Conservation (phyloP, 2,888 invertebrate genomes). For the Oscheius sp. region DNA sequence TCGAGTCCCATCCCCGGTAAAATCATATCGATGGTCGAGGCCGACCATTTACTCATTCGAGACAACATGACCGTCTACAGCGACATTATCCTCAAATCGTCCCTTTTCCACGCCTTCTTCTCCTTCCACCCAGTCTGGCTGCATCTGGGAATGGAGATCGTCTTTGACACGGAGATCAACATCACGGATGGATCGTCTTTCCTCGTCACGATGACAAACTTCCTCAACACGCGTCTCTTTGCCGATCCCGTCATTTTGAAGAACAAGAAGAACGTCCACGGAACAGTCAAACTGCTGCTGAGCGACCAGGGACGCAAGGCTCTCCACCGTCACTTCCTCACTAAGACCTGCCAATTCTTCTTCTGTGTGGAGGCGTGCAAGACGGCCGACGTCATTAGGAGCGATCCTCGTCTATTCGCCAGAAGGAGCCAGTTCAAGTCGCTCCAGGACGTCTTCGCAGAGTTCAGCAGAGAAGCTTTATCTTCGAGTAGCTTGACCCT, state of each 20-base stretch:
- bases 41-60: conserved; percentile 5
- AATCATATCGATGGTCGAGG: conserved; percentile 22
- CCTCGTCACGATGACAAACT: conserved; percentile 34
- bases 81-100: conserved; percentile 41
- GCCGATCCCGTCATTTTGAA: conserved; percentile 43
- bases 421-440: conserved; percentile 41
- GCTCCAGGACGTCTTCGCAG: conserved; percentile 44
- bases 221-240: conserved; percentile 50
- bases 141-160: conserved; percentile 49
- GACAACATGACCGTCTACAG: conserved; percentile 29
- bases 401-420: conserved; percentile 44
- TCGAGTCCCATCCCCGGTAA: conserved; percentile 5
- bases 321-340: conserved; percentile 51
- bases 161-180: conserved; percentile 42
- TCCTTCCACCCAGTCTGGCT: conserved; percentile 56
- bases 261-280: conserved; percentile 53
- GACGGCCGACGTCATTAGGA: conserved; percentile 36
- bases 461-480: conserved; percentile 44
- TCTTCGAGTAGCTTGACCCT: conserved; percentile 41
- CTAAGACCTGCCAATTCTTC: conserved; percentile 38
- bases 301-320: conserved; percentile 46
- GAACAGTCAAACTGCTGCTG: conserved; percentile 48
- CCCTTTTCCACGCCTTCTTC: conserved; percentile 49
- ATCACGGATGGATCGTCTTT: conserved; percentile 28
- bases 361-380: conserved; percentile 45